These are phyloP conservation scores for Orthosia gothica DNA, from an alignment of 2,888 invertebrate species.

Conservation along the genomic window DNA sequence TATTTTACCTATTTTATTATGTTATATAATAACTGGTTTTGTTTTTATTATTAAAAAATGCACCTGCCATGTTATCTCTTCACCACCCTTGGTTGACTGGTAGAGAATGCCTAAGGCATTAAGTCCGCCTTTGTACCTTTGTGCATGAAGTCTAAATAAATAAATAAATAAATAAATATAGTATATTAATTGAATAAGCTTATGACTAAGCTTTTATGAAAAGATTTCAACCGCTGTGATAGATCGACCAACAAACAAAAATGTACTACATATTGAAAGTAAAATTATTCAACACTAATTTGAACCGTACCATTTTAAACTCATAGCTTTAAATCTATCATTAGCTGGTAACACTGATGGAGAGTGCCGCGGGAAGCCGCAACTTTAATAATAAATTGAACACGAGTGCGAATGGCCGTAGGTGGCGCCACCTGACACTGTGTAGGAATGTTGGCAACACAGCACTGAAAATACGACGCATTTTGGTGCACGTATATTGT, in stretches of 20 bases:
- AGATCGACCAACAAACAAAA: neutral
- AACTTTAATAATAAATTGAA: constrained; percentile 57
- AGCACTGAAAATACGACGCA: constrained; percentile 8
- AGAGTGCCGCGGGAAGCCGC: constrained; percentile 49
- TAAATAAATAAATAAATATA: no score
- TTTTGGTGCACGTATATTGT: constrained; percentile 17
- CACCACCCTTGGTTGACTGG: no score
- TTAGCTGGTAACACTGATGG: constrained; percentile 49
- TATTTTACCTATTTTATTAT: no score
- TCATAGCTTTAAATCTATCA: constrained; percentile 48
- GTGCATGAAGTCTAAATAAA: no score
- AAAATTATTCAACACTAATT: constrained; percentile 18
- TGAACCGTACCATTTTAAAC: constrained; percentile 12
- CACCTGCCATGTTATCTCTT: no score
- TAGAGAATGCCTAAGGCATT: no score
- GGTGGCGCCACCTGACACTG: constrained; percentile 42
- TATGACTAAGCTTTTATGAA: neutral
- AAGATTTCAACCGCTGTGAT: neutral
- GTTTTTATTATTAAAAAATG: no score
- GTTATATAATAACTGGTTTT: no score
- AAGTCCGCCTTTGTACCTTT: no score
- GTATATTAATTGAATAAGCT: no score
- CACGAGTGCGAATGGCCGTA: constrained; percentile 40
- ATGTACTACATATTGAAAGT: constrained; percentile 4
- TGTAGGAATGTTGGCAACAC: constrained; percentile 29